Evolutionary conservation across 1,140 invertebrate species (phyloP).

Genomic region (Trachymyrmex cornetzi): DNA sequence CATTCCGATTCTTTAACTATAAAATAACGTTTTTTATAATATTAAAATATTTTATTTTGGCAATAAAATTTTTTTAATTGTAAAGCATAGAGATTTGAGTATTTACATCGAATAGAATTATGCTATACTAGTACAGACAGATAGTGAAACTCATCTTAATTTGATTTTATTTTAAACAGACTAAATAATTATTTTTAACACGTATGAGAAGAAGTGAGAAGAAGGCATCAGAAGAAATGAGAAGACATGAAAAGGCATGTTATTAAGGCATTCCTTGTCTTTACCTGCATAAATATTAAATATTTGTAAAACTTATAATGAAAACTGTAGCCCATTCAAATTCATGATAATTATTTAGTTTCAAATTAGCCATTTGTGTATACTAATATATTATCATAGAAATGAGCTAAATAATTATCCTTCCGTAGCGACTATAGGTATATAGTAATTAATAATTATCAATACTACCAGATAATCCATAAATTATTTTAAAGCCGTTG

Average conservation of each 20-base stretch:
- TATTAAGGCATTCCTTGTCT: too few relatives aligned
- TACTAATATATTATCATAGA: neutral
- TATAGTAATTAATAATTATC: neutral
- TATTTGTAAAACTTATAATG: neutral
- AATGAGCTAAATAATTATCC: neutral
- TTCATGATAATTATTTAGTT: neutral
- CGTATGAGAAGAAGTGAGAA: too few relatives aligned
- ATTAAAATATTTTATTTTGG: neutral
- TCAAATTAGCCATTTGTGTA: neutral
- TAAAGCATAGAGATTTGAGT: neutral
- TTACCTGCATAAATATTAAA: neutral
- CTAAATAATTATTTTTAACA: neutral
- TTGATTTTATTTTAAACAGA: slow-evolving; percentile 1
- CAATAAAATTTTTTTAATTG: neutral
- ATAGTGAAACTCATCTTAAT: neutral
- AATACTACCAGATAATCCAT: neutral
- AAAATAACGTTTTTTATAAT: neutral
- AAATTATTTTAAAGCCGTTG: neutral
- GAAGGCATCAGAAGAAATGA: too few relatives aligned
- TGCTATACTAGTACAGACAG: neutral
- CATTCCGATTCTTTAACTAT: neutral
- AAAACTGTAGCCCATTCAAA: neutral
- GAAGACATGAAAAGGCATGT: too few relatives aligned
- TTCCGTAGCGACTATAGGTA: neutral
- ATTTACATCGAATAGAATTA: neutral